Evolutionary conservation across 1,140 invertebrate species (phyloP), one percentile per base, ranked within the genome.

Genomic region (Drosophila setifemur): DNA sequence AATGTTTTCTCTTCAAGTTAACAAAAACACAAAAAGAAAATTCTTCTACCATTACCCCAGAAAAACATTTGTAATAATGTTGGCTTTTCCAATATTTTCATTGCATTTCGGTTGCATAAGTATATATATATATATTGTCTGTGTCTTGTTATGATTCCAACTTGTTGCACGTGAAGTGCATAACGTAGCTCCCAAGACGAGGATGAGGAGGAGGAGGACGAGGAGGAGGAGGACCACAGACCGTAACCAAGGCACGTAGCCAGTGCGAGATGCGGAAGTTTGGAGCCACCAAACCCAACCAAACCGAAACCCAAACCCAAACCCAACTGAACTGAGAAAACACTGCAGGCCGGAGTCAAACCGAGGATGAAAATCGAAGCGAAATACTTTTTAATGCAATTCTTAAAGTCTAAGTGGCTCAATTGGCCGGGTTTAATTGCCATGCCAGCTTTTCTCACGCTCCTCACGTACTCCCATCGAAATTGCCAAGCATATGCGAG

Each of bases 111-210:
- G 71, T 86, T 79, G 49, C 58, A 68, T 54, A 71, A 71, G 64
- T n/a, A n/a, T n/a, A n/a, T n/a, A n/a, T n/a, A n/a, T n/a, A n/a
- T 70, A 63, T 53, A 35, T 29, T 49, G 21, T 40, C 21, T 49
- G 28, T 39, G 29, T 42, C 74, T 74, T 85, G 81, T 85, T 85
- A 85, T 85, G 81, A 85, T 81, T 86, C 68, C 81, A 85, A 85
- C 81, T 85, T 85, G 81, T 85, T 85, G 81, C 82, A 85, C 81
- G 81, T 85, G 81, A 85, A 85, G 76, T 86, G 81, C 81, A 85
- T 85, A 85, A 86, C 60, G 57, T 86, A 58, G 44, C 55, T 54
- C 33, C 55, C 48, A 14, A 31, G 50, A 14, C 26, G 43, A 21
- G 44, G 5, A 18, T 23, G 21, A 3, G 21, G 21, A 2, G 5